Base-by-base conservation (phyloP, 2,113 vertebrate genomes). In the Ictalurus furcatus region DNA sequence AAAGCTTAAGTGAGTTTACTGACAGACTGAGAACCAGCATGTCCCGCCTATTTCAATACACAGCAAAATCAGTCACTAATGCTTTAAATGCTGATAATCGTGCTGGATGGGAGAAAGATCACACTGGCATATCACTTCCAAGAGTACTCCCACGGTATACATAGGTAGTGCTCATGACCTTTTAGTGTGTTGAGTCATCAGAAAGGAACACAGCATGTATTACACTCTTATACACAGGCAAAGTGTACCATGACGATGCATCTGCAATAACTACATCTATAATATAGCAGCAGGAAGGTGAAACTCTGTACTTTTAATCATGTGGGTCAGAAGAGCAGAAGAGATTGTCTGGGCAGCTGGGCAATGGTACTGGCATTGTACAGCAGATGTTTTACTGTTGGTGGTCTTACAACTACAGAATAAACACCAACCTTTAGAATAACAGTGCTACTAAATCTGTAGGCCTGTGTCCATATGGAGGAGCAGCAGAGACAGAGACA, bases 31-130 rank as follows among this genome's bases (percentile, higher is more conserved):
- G 67, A 74, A 58, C 59, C 59, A 30, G 78, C 86, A 30, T 83
- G 74, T 65, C 84, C 59, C 44, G 71, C 63, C 80, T 81, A 71
- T 71, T 61, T 84, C 74, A 90, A 23, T 61, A 19, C 40, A 74
- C 67, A 78, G 69, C 40, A 80, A 58, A 63, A 63, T n/a, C 59
- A 61, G 61, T 84, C 87, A 74, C 87, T 87, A 63, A 87, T 44
- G 34, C 61, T 67, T 86, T 84, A 86, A 30, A 71, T 59, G 30
- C 73, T 79, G 54, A 54, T 73, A 83, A 90, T 40, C 76, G 56
- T 58, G 30, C 8, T n/a, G 65, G 63, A 28, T 25, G 54, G 14
- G 54, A 63, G n/a, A 69, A 25, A 14, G 65, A 48, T 37, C 14
- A 52, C 76, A 2, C 48, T n/a, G 13, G 13, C 28, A 17, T n/a